Base-by-base conservation (phyloP, 1,140 invertebrate genomes). In the Drosophila rufa region DNA sequence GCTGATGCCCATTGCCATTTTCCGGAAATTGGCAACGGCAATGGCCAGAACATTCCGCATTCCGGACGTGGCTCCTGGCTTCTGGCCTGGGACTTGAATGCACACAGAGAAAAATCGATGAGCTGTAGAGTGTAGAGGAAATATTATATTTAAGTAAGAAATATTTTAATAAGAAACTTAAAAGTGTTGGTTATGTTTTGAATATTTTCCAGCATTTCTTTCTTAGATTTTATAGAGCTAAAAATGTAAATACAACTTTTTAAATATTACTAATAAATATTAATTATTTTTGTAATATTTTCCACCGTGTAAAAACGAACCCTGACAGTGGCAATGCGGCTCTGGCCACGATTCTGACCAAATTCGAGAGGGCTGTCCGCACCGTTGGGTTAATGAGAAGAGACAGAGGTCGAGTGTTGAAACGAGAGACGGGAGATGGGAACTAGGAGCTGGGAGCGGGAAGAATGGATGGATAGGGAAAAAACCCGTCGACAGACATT, bases 21-120 rank as follows among this genome's bases (percentile, higher is more conserved):
- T 65, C 69, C 84, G 84, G 84, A 89, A 89, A 89, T 89, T 89
- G 84, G 84, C 80, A 87, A 89, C 70, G 83, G 80, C 82, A 78
- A 75, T 68, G 64, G 58, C 67, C 50, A 79, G 75, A 79, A 79
- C 75, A 79, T 79, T 78, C 58, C 76, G 76, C 73, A 76, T 73
- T 74, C 70, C 70, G 68, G 69, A 74, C 70, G 68, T 74, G 70
- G 53, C 46, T 43, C 33, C 67, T 69, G 64, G 64, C 48, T 67
- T 67, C 64, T 69, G 64, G 67, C 67, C 36, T 42, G 70, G 55
- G 47, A 73, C 45, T 71, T 55, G 45, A 42, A 50, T 43, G 12
- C 19, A 33, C 64, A 47, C 40, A 55, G 11, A n/a, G 5, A 68
- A 17, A 53, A 69, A 42, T 11, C 9, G 1, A 1, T 30, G 7